These are phyloP conservation scores for Mugil cephalus DNA, from an alignment of 2,113 vertebrate species.

Conservation along the genomic window DNA sequence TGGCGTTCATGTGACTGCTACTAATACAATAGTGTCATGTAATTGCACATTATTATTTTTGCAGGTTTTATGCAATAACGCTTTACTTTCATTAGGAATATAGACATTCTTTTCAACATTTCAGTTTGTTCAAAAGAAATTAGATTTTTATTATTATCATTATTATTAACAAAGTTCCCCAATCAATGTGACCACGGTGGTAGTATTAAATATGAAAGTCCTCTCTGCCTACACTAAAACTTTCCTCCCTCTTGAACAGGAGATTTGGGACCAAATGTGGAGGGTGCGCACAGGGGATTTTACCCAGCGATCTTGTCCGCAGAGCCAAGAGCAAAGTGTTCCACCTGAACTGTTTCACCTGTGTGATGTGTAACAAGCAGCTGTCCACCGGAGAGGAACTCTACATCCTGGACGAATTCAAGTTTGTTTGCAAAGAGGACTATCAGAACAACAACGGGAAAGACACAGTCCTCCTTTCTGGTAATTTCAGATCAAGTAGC, in stretches of 20 bases:
- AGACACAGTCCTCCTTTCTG: conserved; percentile 91
- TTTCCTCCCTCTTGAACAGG: conserved; percentile 77
- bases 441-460: conserved; percentile 94
- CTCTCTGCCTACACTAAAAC: conserved; percentile 1
- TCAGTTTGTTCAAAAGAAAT: no score
- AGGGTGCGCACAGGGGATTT: conserved; percentile 95
- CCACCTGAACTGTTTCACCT: conserved; percentile 99
- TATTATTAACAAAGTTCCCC: no score
- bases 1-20: no score
- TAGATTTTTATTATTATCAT: no score
- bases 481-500: conserved; percentile 45
- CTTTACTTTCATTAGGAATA: no score
- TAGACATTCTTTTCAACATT: no score
- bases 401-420: conserved; percentile 97
- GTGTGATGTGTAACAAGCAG: conserved; percentile 98
- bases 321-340: conserved; percentile 97
- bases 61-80: no score
- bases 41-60: no score
- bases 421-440: conserved; percentile 99
- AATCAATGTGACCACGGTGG: no score
- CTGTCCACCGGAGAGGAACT: conserved; percentile 98
- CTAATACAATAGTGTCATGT: no score
- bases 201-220: no score
- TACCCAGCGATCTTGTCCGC: conserved; percentile 96
- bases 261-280: conserved; percentile 98